phyloP scores from a whole-genome alignment of 2,797 vertebrate genomes.

The Tinamus major region DNA sequence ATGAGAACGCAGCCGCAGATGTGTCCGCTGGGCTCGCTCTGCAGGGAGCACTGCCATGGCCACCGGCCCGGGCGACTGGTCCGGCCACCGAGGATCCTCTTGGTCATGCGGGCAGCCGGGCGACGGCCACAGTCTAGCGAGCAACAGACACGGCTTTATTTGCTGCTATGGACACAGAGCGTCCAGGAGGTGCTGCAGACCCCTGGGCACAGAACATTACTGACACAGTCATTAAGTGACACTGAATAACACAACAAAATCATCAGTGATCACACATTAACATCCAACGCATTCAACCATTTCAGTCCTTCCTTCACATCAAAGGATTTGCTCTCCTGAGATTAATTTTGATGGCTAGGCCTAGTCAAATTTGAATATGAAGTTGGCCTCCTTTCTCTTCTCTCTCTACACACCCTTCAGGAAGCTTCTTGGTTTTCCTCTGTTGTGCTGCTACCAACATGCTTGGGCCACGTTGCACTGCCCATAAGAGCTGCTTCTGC shows the following conservation, averaged over 20 bases:
- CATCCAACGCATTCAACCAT: rapidly evolving
- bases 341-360: not conserved
- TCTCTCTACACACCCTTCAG: not conserved
- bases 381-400: not conserved
- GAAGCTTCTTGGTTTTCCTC: not conserved
- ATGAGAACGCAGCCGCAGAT: constrained; percentile 95
- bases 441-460: not conserved
- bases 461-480: not conserved
- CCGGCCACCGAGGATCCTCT: constrained; percentile 92
- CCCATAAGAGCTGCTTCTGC: not conserved
- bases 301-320: not conserved
- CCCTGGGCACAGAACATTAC: rapidly evolving
- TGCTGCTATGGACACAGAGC: rapidly evolving
- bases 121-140: constrained; percentile 89
- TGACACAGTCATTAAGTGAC: rapidly evolving
- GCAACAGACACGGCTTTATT: not conserved
- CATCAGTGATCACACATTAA: rapidly evolving
- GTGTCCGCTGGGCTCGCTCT: constrained; percentile 92
- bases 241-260: rapidly evolving
- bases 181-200: not conserved
- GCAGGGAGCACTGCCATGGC: constrained; percentile 98
- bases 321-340: not conserved
- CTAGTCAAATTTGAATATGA: not conserved
- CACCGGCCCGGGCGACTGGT: constrained; percentile 92
- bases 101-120: constrained; percentile 85